These are phyloP conservation scores for Caenorhabditis angaria DNA, from an alignment of 2,888 invertebrate species.

Conservation along the genomic window DNA sequence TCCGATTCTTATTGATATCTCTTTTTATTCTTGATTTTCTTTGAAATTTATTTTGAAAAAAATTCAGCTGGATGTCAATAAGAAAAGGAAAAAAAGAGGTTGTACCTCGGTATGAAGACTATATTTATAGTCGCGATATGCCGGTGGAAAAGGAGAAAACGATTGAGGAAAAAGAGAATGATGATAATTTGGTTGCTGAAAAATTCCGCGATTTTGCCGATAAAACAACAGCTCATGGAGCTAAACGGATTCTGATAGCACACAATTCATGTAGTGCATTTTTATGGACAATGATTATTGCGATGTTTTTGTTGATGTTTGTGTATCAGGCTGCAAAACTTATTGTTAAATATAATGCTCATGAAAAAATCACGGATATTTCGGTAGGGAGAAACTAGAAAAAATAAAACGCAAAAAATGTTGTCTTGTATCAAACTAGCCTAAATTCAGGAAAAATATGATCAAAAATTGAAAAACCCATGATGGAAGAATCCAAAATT, in stretches of 20 bases:
- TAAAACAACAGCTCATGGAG: conserved; percentile 61
- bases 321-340: conserved; percentile 39
- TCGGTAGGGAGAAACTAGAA: too few species aligned
- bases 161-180: conserved; percentile 10
- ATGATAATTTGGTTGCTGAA: not conserved
- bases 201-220: conserved; percentile 50
- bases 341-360: conserved; percentile 41
- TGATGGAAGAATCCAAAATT: not conserved
- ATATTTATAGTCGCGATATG: conserved; percentile 45
- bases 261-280: conserved; percentile 23
- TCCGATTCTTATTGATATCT: not conserved
- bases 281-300: conserved; percentile 46
- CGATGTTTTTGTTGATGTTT: conserved; percentile 40
- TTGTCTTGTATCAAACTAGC: too few species aligned
- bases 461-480: too few species aligned
- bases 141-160: conserved; percentile 28
- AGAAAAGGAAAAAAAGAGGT: conserved; percentile 28
- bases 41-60: not conserved
- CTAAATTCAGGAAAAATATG: too few species aligned
- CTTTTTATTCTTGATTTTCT: not conserved
- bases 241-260: conserved; percentile 54
- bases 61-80: conserved; percentile 22
- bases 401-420: too few species aligned
- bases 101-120: conserved; percentile 29
- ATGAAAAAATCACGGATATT: conserved; percentile 60